Percentiles rank a stretch among this genome's conserved stretches.
phyloP scores from a whole-genome alignment of 1,140 invertebrate species.

The Brachystomella parvula region DNA sequence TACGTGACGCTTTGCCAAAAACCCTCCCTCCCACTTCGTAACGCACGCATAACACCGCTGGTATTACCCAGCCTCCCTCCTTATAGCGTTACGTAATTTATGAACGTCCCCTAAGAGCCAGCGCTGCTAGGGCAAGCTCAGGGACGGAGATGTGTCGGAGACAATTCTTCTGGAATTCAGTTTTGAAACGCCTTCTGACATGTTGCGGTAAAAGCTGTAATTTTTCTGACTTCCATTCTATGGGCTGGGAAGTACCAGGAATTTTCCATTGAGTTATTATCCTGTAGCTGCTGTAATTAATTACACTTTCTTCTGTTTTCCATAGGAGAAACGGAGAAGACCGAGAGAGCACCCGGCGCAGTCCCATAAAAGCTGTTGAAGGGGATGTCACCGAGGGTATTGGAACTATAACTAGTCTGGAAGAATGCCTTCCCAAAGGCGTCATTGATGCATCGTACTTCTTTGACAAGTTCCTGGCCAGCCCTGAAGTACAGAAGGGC shows the following conservation, averaged over 20 bases:
- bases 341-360: not conserved
- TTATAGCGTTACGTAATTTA: too few relatives aligned
- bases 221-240: not conserved
- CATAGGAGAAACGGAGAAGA: not conserved
- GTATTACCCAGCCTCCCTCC: too few relatives aligned
- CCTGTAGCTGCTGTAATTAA: not conserved
- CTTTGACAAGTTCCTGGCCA: not conserved
- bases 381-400: not conserved
- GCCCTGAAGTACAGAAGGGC: not conserved
- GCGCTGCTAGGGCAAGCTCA: too few relatives aligned
- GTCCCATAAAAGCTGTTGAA: not conserved
- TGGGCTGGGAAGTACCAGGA: not conserved
- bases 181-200: too few relatives aligned
- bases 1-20: too few relatives aligned
- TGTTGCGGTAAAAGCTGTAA: too few relatives aligned
- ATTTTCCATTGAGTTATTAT: not conserved
- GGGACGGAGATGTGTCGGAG: too few relatives aligned
- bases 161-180: too few relatives aligned
- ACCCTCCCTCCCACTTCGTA: too few relatives aligned
- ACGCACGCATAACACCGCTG: too few relatives aligned
- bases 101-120: too few relatives aligned
- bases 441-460: slow-evolving; percentile 22
- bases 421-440: slow-evolving; percentile 16
- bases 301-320: not conserved
- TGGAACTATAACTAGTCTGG: slow-evolving; percentile 15